A percentile compares a stretch with the other conserved stretches of the same genome.
Evolutionary conservation across 2,113 vertebrate species (phyloP).

Genomic region (Alethe castanea): DNA sequence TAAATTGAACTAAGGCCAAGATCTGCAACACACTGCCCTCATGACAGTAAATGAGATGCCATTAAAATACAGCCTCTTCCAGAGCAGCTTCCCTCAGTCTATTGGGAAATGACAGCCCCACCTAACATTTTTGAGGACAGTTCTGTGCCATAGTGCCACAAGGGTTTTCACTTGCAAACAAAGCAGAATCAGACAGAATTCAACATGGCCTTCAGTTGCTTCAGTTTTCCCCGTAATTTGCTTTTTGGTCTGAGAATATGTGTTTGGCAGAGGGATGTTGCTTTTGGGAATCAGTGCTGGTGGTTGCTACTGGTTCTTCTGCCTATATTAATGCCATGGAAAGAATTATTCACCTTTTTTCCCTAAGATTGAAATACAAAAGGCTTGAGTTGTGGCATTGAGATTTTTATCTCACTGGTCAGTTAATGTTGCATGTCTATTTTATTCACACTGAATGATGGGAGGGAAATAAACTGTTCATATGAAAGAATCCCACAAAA

Average conservation of each 20-base stretch:
- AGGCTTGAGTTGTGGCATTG: background rate
- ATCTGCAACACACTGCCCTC: background rate
- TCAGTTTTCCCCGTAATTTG: background rate
- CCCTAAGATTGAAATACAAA: background rate
- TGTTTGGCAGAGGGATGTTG: background rate
- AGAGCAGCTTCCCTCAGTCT: background rate
- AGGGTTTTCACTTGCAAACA: background rate
- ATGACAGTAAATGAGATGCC: background rate
- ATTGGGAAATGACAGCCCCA: background rate
- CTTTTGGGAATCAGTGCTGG: background rate
- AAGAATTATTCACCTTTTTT: background rate
- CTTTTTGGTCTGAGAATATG: background rate
- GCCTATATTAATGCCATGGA: background rate
- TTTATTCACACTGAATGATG: background rate
- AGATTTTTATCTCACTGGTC: background rate
- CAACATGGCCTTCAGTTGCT: background rate
- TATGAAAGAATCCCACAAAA: background rate
- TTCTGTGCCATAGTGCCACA: background rate
- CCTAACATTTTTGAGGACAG: background rate
- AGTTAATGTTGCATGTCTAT: background rate
- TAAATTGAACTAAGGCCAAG: background rate
- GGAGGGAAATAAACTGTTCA: background rate
- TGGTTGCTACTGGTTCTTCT: background rate
- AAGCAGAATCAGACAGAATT: background rate
- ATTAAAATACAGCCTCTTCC: background rate